Evolutionary conservation across 1,140 invertebrate species (phyloP), one percentile per base, ranked within the genome.

Genomic region (Parapsyche elsis): DNA sequence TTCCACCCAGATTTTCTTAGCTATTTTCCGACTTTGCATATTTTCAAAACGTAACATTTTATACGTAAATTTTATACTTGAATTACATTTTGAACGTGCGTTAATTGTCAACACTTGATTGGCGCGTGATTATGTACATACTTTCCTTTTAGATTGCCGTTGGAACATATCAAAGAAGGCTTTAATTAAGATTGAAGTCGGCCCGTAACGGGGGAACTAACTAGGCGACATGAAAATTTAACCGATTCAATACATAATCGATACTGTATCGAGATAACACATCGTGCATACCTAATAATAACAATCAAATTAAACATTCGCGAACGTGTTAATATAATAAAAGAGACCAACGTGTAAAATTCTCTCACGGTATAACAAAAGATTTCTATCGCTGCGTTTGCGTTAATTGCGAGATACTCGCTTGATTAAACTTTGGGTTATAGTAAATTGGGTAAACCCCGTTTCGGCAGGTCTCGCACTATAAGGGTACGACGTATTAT

Each of bases 371-470:
- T 38, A 38, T 7, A 38, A 7, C 30, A 38, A n/a, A 38, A 73
- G 71, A 73, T 73, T 73, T 38, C 71, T 73, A 30, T 73, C 24
- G 24, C 71, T 30, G 24, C 38, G 38, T 73, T 44, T 45, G 71
- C 21, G 71, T 73, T 73, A 73, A 73, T 73, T 45, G 71, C 24
- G 71, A 30, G 71, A 73, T 16, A 45, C 24, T 73, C 24, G 26
- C n/a, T 45, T 73, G 71, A 73, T 73, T 73, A 73, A 73, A 73
- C 71, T 45, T 44, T 14, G 71, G 71, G 71, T 45, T 73, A 45
- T 45, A n/a, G 71, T 73, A 73, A 45, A 73, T 73, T 73, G 71
- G 71, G 38, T 67, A 67, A 67, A 67, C 16, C n/a, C 64, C 64
- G 64, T 67, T 26, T 26, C 64, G 64, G 64, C 64, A 67, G 64